Evolutionary conservation across 23 tunicate species (phyloP).

Genomic region (Corella eumyota): DNA sequence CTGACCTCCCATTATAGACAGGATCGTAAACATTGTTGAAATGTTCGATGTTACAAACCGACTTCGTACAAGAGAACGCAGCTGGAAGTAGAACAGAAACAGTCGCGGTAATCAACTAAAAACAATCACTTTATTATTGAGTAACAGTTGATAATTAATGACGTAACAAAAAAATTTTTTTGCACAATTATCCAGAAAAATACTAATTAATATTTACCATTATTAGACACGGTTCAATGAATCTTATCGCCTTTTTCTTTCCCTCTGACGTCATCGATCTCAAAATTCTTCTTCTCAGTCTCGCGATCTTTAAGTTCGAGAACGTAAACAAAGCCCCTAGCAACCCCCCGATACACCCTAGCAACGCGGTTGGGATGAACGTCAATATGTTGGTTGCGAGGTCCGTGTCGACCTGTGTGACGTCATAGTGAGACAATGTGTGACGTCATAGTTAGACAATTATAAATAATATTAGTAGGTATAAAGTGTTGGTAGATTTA

Average conservation of each 20-base stretch:
- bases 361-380: constrained; percentile 64
- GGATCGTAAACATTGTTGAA: no score
- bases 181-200: background rate
- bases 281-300: constrained; percentile 39
- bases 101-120: constrained; percentile 68
- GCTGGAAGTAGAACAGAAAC: constrained; percentile 66
- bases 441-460: no score
- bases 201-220: constrained; percentile 19
- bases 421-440: background rate
- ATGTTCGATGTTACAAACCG: constrained; percentile 30
- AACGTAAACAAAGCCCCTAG: constrained; percentile 90
- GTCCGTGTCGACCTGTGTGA: constrained; percentile 51
- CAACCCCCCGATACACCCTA: constrained; percentile 86
- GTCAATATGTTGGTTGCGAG: constrained; percentile 64
- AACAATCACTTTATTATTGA: background rate
- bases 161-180: no score
- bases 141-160: no score
- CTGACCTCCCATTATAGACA: no score
- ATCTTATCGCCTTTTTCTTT: constrained; percentile 39
- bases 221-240: constrained; percentile 78
- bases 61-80: constrained; percentile 48
- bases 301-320: constrained; percentile 78
- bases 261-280: constrained; percentile 28
- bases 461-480: no score
- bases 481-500: no score